These are phyloP conservation scores for Scolopax bukidnonensis DNA, from an alignment of 2,797 vertebrate species.

Conservation along the genomic window DNA sequence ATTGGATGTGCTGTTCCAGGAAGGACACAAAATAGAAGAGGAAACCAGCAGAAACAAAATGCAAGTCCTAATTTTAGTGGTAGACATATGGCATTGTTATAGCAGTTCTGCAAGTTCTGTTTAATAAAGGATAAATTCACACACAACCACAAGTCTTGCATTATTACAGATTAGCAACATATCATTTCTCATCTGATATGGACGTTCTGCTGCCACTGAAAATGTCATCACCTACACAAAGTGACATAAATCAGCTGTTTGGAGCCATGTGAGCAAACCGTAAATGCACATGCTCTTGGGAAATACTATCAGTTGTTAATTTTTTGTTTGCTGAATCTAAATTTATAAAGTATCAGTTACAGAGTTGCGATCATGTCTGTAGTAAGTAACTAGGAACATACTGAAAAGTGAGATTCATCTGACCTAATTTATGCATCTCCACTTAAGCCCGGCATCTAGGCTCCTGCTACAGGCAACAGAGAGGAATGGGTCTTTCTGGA, in stretches of 20 bases:
- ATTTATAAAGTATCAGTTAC: not conserved
- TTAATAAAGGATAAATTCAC: slow-evolving; percentile 16
- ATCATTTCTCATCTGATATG: not conserved
- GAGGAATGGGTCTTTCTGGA: not conserved
- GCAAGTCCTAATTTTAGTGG: not conserved
- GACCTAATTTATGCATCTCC: not conserved
- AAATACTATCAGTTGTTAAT: not conserved
- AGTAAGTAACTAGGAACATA: not conserved
- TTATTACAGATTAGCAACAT: not conserved
- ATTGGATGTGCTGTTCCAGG: not conserved
- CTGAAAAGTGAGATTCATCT: not conserved
- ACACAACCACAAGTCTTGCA: not conserved
- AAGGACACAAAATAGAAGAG: not conserved
- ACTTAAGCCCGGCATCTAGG: not conserved
- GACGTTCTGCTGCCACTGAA: not conserved
- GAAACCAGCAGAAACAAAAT: not conserved
- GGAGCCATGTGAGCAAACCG: not conserved
- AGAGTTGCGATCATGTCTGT: not conserved
- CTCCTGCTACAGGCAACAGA: not conserved
- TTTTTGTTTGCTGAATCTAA: not conserved
- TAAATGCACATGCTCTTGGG: not conserved
- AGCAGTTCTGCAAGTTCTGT: not conserved
- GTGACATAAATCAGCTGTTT: not conserved
- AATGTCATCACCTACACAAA: slow-evolving; percentile 27
- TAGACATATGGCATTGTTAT: not conserved